Evolutionary conservation across 1,140 invertebrate genomes (phyloP), one percentile per base, ranked within the genome.

Genomic region (Rhyacophila brunnea): DNA sequence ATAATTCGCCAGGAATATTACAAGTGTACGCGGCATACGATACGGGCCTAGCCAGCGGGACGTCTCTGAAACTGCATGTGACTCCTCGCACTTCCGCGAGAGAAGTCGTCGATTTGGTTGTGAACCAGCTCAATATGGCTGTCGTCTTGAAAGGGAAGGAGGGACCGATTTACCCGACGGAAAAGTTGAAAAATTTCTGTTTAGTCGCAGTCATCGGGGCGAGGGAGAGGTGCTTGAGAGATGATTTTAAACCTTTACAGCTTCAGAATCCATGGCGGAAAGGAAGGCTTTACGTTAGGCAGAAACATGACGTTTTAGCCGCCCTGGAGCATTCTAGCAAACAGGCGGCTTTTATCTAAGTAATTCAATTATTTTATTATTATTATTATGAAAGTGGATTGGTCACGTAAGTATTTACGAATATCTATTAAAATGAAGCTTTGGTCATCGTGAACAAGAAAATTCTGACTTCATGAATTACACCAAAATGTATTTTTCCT

Each of bases 11-110:
- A 19, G 86, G 85, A 19, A 87, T 87, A 57, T 75, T 88, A 15
- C 86, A 92, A 88, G 93, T 98, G 17, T 97, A 91, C 71, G 93
- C 93, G 1, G 94, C 95, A 2, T 98, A 98, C 71, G 92, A 96
- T 64, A 97, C 93, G 0, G 95, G 95, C 17, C 73, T 98, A 56
- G 92, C 92, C 3, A 87, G 85, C 38, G 95, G 94, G 0, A 96
- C 94, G 1, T 95, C 92, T 65, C 84, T 98, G 0, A 95, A 94
- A 70, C 77, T 98, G 0, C 92, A 96, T 72, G 91, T 98, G 0
- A 96, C 92, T 0, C 86, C 88, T 0, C 83, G 87, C 49, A 98
- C 95, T 0, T 94, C 92, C 0, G 91, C 95, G 0, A 78, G 92
- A 4, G 94, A 98, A 77, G 93, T 98, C 2, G 91, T 98, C 35